Conservation (phyloP, 2,888 invertebrate species). For the Campopleginae sp. region DNA sequence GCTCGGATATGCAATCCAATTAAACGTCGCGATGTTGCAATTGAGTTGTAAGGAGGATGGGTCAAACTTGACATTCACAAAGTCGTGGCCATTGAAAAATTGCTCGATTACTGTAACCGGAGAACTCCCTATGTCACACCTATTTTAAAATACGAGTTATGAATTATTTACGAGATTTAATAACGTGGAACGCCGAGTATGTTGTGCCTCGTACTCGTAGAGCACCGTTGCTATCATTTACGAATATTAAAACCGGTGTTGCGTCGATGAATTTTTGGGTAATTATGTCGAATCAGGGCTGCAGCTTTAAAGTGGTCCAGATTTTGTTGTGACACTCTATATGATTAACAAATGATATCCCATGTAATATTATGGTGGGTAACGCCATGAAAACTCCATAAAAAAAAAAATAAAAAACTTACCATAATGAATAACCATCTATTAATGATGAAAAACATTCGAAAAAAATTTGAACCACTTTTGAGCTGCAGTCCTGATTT, state of each 20-base stretch:
- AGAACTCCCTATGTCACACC: conserved; percentile 19
- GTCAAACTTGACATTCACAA: conserved; percentile 38
- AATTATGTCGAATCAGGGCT: too few relatives aligned
- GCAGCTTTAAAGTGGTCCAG: too few relatives aligned
- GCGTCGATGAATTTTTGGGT: too few relatives aligned
- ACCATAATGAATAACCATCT: too few relatives aligned
- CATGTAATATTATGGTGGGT: too few relatives aligned
- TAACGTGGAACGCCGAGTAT: conserved; percentile 4
- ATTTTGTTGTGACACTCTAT: too few relatives aligned
- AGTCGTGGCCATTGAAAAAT: conserved; percentile 46
- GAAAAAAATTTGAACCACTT: too few relatives aligned
- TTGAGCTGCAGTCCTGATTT: too few relatives aligned
- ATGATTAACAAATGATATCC: too few relatives aligned
- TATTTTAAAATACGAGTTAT: conserved; percentile 20
- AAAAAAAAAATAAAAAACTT: too few relatives aligned
- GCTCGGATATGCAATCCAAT: conserved; percentile 36
- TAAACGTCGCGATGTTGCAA: conserved; percentile 28
- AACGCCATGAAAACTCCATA: too few relatives aligned
- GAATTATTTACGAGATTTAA: conserved; percentile 48
- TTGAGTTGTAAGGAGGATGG: conserved; percentile 42
- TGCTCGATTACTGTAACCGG: conserved; percentile 43
- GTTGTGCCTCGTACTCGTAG: not conserved
- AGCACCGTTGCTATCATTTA: conserved; percentile 1
- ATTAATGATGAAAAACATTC: too few relatives aligned
- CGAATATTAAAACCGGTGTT: not conserved